phyloP scores from a whole-genome alignment of 2,888 invertebrate genomes.

The Meta bourneti region DNA sequence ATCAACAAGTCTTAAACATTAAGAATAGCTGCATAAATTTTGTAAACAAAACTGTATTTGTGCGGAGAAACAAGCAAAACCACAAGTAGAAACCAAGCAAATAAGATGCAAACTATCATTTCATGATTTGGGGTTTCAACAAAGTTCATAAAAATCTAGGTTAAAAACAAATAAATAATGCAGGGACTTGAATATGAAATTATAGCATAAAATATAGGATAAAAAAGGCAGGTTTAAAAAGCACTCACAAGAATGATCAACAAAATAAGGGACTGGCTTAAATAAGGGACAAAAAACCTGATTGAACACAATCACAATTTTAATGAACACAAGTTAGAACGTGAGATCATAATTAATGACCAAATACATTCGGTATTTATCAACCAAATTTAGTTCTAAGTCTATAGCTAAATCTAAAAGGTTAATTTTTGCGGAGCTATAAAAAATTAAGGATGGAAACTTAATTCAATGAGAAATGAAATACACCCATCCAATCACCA shows the following conservation, averaged over 20 bases:
- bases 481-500: slow-evolving; percentile 4
- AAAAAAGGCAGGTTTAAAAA: neutral
- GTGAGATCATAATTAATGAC: too few relatives aligned
- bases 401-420: too few relatives aligned
- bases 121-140: neutral
- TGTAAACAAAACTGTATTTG: slow-evolving; percentile 26
- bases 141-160: slow-evolving; percentile 4
- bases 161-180: neutral
- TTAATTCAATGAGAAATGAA: neutral
- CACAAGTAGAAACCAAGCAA: slow-evolving; percentile 64
- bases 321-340: too few relatives aligned
- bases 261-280: neutral
- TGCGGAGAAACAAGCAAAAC: slow-evolving; percentile 50
- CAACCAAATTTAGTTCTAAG: too few relatives aligned
- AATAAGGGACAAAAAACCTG: neutral
- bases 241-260: neutral
- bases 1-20: slow-evolving; percentile 39
- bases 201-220: neutral
- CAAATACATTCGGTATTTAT: too few relatives aligned
- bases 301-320: too few relatives aligned
- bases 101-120: slow-evolving; percentile 36
- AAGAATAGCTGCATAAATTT: slow-evolving; percentile 21
- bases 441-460: neutral
- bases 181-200: neutral
- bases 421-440: neutral